phyloP scores from a whole-genome alignment of 2,797 vertebrate species.

The Notoglanidium macrostoma region DNA sequence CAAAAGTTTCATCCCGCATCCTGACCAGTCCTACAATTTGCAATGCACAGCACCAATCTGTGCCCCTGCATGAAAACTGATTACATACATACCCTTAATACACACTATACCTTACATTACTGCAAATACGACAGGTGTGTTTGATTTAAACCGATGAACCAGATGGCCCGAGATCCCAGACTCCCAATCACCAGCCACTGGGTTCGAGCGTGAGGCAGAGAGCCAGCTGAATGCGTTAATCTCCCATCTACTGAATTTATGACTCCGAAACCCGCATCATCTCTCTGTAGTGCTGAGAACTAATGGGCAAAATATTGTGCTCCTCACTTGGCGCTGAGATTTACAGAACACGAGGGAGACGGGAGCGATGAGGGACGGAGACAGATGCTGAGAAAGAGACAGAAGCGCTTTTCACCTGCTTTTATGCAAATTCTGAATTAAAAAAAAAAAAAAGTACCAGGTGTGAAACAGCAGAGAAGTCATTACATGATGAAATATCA shows the following conservation, averaged over 20 bases:
- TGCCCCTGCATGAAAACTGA: not conserved
- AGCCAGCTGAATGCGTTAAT: conserved; percentile 47
- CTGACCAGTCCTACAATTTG: not conserved
- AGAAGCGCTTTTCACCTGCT: not conserved
- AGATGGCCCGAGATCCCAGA: conserved; percentile 47
- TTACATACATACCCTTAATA: not conserved
- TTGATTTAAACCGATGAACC: conserved; percentile 53
- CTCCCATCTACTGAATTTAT: conserved; percentile 48
- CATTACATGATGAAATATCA: conserved; percentile 2
- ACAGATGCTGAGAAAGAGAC: not conserved
- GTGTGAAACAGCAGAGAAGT: not conserved
- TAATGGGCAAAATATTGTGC: conserved; percentile 59
- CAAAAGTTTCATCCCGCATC: not conserved
- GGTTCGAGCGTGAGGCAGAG: conserved; percentile 41
- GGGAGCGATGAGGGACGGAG: not conserved
- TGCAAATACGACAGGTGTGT: conserved; percentile 21
- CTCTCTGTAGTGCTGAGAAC: conserved; percentile 53
- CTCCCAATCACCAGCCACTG: conserved; percentile 47
- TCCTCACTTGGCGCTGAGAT: conserved; percentile 55
- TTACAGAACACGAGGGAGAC: conserved; percentile 37
- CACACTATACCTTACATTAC: conserved; percentile 10
- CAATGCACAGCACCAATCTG: not conserved
- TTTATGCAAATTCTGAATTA: conserved; percentile 7
- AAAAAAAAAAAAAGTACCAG: not conserved
- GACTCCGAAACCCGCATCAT: conserved; percentile 46